Base-by-base conservation (phyloP, 1,140 invertebrate genomes). In the Sminthurinus signatus region DNA sequence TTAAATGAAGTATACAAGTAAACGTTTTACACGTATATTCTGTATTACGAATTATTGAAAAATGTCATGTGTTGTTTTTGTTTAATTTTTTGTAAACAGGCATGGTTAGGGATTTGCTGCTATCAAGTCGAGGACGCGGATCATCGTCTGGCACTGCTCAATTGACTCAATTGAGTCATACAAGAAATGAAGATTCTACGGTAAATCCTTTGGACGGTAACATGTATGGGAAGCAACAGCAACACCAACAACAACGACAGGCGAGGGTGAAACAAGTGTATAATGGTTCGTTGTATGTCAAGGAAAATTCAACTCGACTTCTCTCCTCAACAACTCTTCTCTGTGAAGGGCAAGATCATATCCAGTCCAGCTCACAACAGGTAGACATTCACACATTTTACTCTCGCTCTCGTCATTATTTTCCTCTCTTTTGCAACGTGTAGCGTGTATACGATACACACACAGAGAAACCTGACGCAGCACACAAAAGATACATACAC, bases 201-300 rank as follows among this genome's bases (percentile, higher is more conserved):
- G 28, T 46, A 46, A 46, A 46, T n/a, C 50, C 50, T 27, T 21
- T 61, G 19, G 59, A 61, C 31, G 59, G 59, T 32, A 43, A 61
- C 46, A 48, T 14, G 8, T 27, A 28, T 23, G 17, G 51, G 51
- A 21, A 10, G 19, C 2, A 2, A 10, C 29, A 55, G 51, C 5
- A 48, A 39, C 23, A 42, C 12, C 25, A 54, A 43, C 44, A 60
- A 32, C 50, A 63, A 46, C 51, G 59, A 44, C 64, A 60, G 63
- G 69, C 65, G 57, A 63, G 60, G 60, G 61, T 71, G 64, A 63
- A 71, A 42, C 70, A 68, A 69, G 19, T 8, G n/a, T n/a, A n/a
- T n/a, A n/a, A n/a, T n/a, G n/a, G n/a, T n/a, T n/a, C n/a, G 39
- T 67, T 72, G 61, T 72, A 67, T 69, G 67, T 72, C 64, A 72